Percentiles rank a stretch among this genome's conserved stretches.
These are phyloP conservation scores for Gasteruption jaculator DNA, from an alignment of 2,888 invertebrate genomes.

Conservation along the genomic window DNA sequence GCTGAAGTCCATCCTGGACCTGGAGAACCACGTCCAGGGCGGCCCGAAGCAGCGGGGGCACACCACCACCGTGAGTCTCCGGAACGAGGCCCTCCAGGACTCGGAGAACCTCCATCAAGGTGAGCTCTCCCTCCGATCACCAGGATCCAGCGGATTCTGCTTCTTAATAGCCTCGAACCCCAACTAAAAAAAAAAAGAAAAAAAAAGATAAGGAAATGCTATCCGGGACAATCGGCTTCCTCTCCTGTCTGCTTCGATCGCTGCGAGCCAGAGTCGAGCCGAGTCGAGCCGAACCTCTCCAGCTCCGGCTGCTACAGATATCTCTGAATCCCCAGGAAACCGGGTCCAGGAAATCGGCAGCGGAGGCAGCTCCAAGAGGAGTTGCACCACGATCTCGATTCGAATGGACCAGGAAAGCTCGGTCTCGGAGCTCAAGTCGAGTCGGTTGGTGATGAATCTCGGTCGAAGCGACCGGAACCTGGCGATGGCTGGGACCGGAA, in stretches of 20 bases:
- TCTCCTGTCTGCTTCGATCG: no score
- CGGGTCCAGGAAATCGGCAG: neutral
- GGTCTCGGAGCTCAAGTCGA: slow-evolving; percentile 31
- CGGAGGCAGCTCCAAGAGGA: slow-evolving; percentile 6
- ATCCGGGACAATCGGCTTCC: no score
- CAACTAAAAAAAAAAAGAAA: no score
- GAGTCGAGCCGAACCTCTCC: no score
- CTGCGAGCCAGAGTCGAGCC: no score
- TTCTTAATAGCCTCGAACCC: no score
- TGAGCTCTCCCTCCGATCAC: slow-evolving; percentile 10
- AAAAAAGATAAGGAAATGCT: no score
- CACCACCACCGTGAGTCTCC: slow-evolving; percentile 37
- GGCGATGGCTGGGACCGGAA: slow-evolving; percentile 1
- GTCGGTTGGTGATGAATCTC: slow-evolving; percentile 30
- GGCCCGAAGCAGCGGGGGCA: slow-evolving; percentile 28
- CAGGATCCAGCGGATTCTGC: no score
- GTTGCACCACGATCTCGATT: no score
- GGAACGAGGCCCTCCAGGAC: slow-evolving; percentile 19
- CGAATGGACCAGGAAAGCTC: slow-evolving; percentile 20
- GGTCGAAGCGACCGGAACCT: slow-evolving; percentile 17
- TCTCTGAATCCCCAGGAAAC: neutral
- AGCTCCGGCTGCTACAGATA: no score
- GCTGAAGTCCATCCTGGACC: no score
- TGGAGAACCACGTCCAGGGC: slow-evolving; percentile 16
- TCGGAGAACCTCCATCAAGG: slow-evolving; percentile 24